Conservation (phyloP, 2,113 vertebrate genomes). For the Acinonyx jubatus region DNA sequence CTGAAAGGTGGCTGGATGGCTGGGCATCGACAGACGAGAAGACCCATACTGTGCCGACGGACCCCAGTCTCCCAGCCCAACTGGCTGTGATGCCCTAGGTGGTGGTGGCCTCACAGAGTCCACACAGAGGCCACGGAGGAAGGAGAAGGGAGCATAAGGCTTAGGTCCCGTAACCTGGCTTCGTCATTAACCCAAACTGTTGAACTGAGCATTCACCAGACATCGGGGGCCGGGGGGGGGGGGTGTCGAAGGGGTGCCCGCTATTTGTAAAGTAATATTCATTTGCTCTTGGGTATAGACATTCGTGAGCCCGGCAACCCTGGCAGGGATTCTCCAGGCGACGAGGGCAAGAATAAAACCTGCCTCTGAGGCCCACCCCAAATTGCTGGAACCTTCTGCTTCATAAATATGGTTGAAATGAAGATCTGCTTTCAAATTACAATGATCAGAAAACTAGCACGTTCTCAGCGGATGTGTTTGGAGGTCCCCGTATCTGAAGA, state of each 20-base stretch:
- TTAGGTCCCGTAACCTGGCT: not conserved
- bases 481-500: not conserved
- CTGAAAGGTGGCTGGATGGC: accelerated
- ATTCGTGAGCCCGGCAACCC: accelerated
- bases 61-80: not conserved
- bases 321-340: accelerated
- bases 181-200: not conserved
- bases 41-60: accelerated
- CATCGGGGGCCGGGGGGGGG: too few species aligned
- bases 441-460: not conserved
- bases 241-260: not conserved
- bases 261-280: not conserved
- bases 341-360: not conserved
- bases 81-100: accelerated
- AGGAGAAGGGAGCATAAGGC: not conserved
- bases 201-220: not conserved
- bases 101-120: not conserved
- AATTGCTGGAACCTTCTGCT: not conserved
- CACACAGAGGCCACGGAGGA: not conserved
- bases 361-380: not conserved
- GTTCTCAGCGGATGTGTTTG: accelerated
- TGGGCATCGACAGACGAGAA: not conserved
- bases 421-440: not conserved
- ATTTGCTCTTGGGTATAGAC: not conserved
- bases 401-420: too few species aligned